Evolutionary conservation across 2,113 vertebrate genomes (phyloP).

Genomic region (Hyaena hyaena): DNA sequence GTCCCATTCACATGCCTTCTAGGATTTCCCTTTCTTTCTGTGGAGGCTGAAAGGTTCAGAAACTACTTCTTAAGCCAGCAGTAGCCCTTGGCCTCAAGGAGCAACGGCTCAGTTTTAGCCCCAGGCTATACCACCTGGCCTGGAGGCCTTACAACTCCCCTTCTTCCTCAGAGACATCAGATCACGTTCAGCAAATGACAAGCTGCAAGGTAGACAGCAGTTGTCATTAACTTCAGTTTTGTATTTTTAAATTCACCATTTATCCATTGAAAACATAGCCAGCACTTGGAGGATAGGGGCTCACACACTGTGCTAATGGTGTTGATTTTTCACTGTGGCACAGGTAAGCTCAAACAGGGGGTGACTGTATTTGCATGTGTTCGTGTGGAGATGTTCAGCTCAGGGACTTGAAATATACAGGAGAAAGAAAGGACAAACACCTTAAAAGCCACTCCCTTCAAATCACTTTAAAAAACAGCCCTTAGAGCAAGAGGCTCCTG

Average conservation of each 20-base stretch:
- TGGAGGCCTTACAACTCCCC: neutral
- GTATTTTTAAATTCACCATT: neutral
- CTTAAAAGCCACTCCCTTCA: slow-evolving; percentile 18
- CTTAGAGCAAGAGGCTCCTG: neutral
- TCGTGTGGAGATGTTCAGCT: neutral
- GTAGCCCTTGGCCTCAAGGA: neutral
- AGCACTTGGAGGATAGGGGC: neutral
- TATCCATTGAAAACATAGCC: neutral
- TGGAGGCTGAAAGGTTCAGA: neutral
- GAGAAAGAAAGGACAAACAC: neutral
- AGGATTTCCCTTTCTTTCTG: neutral
- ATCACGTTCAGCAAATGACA: slow-evolving; percentile 4
- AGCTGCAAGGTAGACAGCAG: neutral
- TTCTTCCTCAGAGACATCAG: slow-evolving; percentile 9
- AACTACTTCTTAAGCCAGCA: neutral
- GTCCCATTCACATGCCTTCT: neutral
- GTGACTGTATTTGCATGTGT: no score
- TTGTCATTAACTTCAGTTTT: neutral
- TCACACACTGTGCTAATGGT: neutral
- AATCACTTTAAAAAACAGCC: neutral
- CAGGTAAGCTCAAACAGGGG: neutral
- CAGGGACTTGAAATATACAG: neutral
- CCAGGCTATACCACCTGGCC: neutral
- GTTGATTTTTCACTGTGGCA: neutral
- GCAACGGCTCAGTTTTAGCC: neutral